Evolutionary conservation across 2,888 invertebrate genomes (phyloP).

Genomic region (Polymixis flavicincta): DNA sequence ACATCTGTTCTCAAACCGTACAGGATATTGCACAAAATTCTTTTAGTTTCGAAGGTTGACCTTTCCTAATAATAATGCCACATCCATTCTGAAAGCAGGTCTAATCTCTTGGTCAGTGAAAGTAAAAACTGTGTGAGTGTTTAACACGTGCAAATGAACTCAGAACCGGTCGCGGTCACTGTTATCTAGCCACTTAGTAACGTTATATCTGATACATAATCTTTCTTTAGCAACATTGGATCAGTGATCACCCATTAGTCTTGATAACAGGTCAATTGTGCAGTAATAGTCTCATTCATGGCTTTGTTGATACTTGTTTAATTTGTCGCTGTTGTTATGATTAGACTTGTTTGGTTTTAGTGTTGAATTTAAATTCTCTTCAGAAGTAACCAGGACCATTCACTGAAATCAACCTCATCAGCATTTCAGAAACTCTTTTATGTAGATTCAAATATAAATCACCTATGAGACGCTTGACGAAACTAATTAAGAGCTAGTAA

Average conservation of each 20-base stretch:
- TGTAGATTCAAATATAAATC: background rate
- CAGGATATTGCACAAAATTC: slow-evolving; percentile 49
- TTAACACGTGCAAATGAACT: slow-evolving; percentile 50
- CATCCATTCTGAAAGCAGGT: slow-evolving; percentile 49
- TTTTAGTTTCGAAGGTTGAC: slow-evolving; percentile 32
- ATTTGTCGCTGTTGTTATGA: background rate
- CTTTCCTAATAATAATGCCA: slow-evolving; percentile 48
- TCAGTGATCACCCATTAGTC: slow-evolving; percentile 5
- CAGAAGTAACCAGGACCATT: background rate
- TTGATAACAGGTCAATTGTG: background rate
- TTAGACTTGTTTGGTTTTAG: background rate
- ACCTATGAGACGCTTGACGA: background rate
- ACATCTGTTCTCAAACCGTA: background rate
- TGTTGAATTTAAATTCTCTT: background rate
- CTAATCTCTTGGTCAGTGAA: slow-evolving; percentile 56
- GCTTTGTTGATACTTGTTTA: background rate
- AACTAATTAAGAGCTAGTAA: background rate
- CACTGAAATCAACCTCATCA: background rate
- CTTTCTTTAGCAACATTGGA: background rate
- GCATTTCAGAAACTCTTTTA: background rate
- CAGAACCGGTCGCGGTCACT: slow-evolving; percentile 59
- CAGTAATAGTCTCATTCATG: background rate
- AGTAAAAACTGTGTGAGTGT: slow-evolving; percentile 56
- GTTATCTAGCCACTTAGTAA: slow-evolving; percentile 26
- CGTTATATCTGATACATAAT: slow-evolving; percentile 20